These are phyloP conservation scores for Erythrolamprus reginae DNA, from an alignment of 2,113 vertebrate species.

Conservation along the genomic window DNA sequence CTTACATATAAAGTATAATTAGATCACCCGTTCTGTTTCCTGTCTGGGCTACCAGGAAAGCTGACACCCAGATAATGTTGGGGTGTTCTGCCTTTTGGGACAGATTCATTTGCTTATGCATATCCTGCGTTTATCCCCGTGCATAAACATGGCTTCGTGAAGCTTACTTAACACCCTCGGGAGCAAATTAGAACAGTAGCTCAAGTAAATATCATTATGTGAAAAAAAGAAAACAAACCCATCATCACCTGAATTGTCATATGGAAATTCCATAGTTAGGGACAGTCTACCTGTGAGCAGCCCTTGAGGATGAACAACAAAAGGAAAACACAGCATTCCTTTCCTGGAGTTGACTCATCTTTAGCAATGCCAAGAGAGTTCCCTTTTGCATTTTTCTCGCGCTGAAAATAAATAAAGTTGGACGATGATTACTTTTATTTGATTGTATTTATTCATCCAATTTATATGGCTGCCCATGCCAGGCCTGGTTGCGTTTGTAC, in stretches of 20 bases:
- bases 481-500: not conserved
- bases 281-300: not conserved
- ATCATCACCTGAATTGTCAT: not conserved
- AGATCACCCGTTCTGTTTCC: not conserved
- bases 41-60: not conserved
- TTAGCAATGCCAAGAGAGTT: not conserved
- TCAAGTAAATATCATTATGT: not conserved
- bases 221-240: not conserved
- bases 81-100: not conserved
- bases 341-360: not conserved
- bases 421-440: not conserved
- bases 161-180: not conserved
- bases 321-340: not conserved
- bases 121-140: not conserved
- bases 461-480: not conserved
- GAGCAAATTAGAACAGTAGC: not conserved
- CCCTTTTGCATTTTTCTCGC: not conserved
- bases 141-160: not conserved
- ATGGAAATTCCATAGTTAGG: not conserved
- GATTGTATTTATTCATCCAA: not conserved
- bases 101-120: not conserved
- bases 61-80: not conserved
- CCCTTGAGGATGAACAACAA: not conserved
- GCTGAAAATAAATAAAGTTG: not conserved
- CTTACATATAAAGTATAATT: not conserved